Base-by-base conservation (phyloP, 2,113 vertebrate species). In the Oreochromis spilurus region DNA sequence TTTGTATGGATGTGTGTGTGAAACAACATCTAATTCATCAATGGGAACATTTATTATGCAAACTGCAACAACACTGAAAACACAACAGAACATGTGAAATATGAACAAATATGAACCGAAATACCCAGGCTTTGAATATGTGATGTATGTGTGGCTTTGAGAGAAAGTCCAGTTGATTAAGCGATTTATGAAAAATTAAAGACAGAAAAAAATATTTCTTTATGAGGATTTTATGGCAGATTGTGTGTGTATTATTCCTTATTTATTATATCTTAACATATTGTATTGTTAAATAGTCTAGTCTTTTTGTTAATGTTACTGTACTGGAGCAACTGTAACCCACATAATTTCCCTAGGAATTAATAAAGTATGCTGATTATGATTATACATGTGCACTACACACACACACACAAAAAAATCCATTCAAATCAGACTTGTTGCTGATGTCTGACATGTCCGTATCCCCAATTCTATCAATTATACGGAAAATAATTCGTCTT, bases 171-270 rank as follows among this genome's bases (percentile, higher is more conserved):
- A 34, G 58, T 34, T 34, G 58, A 62, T 62, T 19, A 34, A 58
- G 14, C 0, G 4, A 62, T 34, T 60, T 62, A 34, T 62, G 58
- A 0, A 19, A 60, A 60, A 34, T 60, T 2, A 60, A 34, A 60
- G 26, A 6, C 29, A 31, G 14, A 60, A 60, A 60, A 17, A 31
- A 9, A 5, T 60, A 60, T 60, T 26, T 57, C 54, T 57, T 17
- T 60, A 0, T 31, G 57, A 60, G 29, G 14, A 60, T 34, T 60
- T 60, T 17, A 60, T 17, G 29, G 0, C 29, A 19, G 57, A 60
- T 31, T 60, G 8, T 0, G 14, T 60, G 57, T 31, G 29, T 34
- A 17, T 58, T 58, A 31, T 58, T 58, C 55, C 26, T 29, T 58
- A 58, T 58, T 58, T 16, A 1, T 58, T 31, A 58, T 31, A 58